Conservation (phyloP, 2,888 invertebrate genomes). For the Stramonita haemastoma region DNA sequence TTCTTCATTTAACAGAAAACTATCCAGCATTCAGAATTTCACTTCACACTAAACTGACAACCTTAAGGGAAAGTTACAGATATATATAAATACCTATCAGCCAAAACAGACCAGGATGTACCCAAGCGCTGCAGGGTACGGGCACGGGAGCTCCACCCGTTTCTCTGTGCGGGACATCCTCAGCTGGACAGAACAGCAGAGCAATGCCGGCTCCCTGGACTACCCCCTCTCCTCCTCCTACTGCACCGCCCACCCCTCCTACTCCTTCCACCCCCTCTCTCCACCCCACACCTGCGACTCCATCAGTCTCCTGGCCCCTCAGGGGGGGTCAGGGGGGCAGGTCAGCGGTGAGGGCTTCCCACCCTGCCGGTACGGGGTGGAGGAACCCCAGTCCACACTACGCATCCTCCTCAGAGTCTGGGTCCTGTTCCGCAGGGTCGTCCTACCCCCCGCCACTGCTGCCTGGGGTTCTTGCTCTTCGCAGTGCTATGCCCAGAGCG, state of each 20-base stretch:
- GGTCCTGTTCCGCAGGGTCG: background rate
- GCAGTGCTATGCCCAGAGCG: background rate
- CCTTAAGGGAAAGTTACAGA: too few relatives aligned
- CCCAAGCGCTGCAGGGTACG: background rate
- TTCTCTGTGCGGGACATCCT: constrained; percentile 4
- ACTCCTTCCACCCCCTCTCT: background rate
- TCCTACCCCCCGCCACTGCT: background rate
- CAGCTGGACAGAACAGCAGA: constrained; percentile 13
- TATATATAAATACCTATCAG: too few relatives aligned
- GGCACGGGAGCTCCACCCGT: background rate
- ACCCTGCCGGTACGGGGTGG: background rate
- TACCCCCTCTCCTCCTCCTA: background rate
- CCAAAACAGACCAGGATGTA: background rate
- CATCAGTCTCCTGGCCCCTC: background rate
- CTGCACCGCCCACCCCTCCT: background rate
- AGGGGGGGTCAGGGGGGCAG: background rate
- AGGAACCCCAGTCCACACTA: background rate
- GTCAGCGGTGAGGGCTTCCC: background rate
- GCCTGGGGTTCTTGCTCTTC: background rate
- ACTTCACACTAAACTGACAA: too few relatives aligned
- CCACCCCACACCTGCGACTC: background rate
- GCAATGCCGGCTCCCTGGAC: background rate
- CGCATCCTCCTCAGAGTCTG: background rate
- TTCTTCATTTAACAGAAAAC: too few relatives aligned
- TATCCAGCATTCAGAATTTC: too few relatives aligned